These are phyloP conservation scores for Euspilapteryx auroguttella DNA, from an alignment of 2,888 invertebrate genomes.

Conservation along the genomic window DNA sequence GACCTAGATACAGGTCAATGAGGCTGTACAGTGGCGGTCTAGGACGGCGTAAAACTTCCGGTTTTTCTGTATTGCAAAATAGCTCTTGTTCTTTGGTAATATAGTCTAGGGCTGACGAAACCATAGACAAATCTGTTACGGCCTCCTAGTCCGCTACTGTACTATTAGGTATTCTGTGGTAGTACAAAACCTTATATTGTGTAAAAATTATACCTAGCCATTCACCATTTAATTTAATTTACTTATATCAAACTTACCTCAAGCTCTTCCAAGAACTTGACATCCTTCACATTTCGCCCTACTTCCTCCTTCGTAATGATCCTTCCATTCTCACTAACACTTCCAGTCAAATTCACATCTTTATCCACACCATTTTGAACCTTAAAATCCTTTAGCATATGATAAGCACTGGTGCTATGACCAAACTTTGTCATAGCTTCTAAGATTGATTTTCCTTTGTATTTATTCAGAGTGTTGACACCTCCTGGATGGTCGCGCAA, in stretches of 20 bases:
- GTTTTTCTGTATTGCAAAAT: no score
- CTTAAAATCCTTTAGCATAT: constrained; percentile 65
- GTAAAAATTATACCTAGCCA: no score
- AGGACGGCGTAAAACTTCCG: no score
- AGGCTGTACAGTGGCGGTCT: no score
- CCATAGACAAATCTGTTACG: no score
- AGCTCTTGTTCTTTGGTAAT: no score
- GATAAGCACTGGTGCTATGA: constrained; percentile 67
- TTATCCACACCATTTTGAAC: constrained; percentile 38
- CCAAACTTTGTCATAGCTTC: constrained; percentile 55
- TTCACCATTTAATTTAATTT: no score
- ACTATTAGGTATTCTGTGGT: no score
- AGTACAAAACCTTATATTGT: no score
- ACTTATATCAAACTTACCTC: constrained; percentile 41
- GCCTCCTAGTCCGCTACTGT: no score
- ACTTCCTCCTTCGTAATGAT: constrained; percentile 34
- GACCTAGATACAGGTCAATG: no score
- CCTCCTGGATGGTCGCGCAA: constrained; percentile 77
- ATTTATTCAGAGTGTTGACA: constrained; percentile 62
- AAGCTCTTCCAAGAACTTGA: constrained; percentile 36
- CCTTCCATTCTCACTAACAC: constrained; percentile 35
- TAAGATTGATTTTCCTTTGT: constrained; percentile 53
- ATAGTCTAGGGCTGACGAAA: no score
- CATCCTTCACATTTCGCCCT: constrained; percentile 20
- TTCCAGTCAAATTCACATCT: constrained; percentile 38